Base-by-base conservation (phyloP, 2,797 vertebrate genomes). In the Garrulus glandarius region DNA sequence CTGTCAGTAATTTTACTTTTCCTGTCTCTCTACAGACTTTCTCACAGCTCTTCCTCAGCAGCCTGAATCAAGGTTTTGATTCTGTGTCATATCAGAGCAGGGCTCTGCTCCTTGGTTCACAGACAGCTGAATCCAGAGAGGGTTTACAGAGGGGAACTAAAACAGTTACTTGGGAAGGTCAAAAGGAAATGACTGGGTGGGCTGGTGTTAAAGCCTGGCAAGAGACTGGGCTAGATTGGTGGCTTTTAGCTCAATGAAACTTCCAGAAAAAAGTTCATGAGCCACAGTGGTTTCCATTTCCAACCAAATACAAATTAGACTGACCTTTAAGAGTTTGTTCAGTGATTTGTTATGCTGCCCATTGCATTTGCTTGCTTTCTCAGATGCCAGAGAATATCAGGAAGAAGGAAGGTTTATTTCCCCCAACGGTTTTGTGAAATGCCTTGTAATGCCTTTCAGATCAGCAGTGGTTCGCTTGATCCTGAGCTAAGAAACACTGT, bases 321-420 rank as follows among this genome's bases (percentile, higher is more conserved):
- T 95, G 94, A 94, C 90, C 87, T 92, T 95, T 92, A 93, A 89
- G 69, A 76, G 47, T 89, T 91, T 91, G 52, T 64, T 85, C 30
- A 64, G 68, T 1, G 3, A 79, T 90, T 87, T 90, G 87, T 85
- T 77, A 34, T 34, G 41, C 55, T 92, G 50, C 67, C 81, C 70
- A 10, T 8, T 56, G 44, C 44, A 80, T 89, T 96, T 67, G 12
- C 75, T 84, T 85, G 60, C 46, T 83, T 94, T 77, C 47, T 93
- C n/a, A 47, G 34, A 85, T 80, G 87, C 78, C 64, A 63, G 61
- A 83, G 71, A 91, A 27, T 74, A 89, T 61, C 64, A 67, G 75
- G 81, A 91, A 59, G 63, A 61, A 89, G 67, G 79, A 91, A 77
- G 56, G 89, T 91, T 96, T 95, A 60, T 91, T 92, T 88, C 55